Percentiles rank a stretch among this genome's conserved stretches.
phyloP scores from a whole-genome alignment of 2,888 invertebrate genomes.

The Thymelicus sylvestris region DNA sequence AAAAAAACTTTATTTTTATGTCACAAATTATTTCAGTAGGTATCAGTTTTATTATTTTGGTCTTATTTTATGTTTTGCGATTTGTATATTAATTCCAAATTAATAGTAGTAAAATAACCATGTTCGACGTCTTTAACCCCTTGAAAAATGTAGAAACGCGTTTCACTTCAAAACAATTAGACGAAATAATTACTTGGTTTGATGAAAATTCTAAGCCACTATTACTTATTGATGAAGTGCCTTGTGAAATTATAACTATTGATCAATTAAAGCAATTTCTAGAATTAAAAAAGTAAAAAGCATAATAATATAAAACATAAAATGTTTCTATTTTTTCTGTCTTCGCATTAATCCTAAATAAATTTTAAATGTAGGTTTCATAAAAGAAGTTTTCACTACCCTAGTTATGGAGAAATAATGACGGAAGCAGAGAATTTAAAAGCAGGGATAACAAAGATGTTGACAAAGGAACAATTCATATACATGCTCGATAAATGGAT shows the following conservation, averaged over 20 bases:
- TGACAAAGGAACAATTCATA: constrained; percentile 70
- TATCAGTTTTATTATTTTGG: not conserved
- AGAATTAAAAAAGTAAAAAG: constrained; percentile 65
- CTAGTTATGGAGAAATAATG: constrained; percentile 71
- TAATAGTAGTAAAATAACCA: constrained; percentile 45
- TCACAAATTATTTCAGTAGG: too few relatives aligned
- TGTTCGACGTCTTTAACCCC: constrained; percentile 62
- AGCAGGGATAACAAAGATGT: constrained; percentile 57
- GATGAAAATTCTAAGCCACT: constrained; percentile 61
- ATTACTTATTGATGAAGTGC: constrained; percentile 57
- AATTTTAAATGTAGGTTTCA: constrained; percentile 58
- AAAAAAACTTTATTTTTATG: too few relatives aligned
- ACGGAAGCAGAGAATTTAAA: constrained; percentile 62
- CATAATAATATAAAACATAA: constrained; percentile 39
- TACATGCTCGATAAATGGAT: constrained; percentile 66
- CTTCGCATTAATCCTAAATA: not conserved
- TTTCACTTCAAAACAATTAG: constrained; percentile 66
- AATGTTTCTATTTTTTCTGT: too few relatives aligned
- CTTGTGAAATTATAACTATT: constrained; percentile 64
- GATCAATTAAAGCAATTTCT: constrained; percentile 64
- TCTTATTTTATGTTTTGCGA: not conserved
- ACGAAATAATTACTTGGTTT: constrained; percentile 64
- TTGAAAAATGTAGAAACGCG: constrained; percentile 55
- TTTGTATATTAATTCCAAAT: not conserved
- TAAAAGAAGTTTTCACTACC: constrained; percentile 68